Base-by-base conservation (phyloP, 2,797 vertebrate species). In the Pantherophis vulpinus region DNA sequence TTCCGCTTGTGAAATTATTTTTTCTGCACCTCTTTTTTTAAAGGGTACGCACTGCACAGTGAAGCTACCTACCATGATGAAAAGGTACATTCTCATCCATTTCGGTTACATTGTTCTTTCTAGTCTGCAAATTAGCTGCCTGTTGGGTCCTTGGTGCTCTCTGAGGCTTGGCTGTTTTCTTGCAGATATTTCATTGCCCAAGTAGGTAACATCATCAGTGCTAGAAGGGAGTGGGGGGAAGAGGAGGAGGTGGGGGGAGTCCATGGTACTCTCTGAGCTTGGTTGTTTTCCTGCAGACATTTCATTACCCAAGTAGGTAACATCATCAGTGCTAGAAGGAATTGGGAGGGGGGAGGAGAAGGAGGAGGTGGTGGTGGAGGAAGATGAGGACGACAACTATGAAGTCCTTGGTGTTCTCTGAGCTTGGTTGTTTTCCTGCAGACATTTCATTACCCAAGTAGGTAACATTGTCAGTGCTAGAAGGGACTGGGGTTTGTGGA, bases 11-110 rank as follows among this genome's bases (percentile, higher is more conserved):
- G 23, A 27, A 74, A 56, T 37, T 94, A 92, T 58, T 58, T 79
- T 79, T 94, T 63, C 0, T 25, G 74, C 59, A 79, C 8, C 79
- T 86, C 59, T 95, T 94, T 96, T 2, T 37, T 23, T 54, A 1
- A 83, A 25, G 86, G 90, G 51, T 92, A 61, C 2, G 95, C 91
- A 56, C 91, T 90, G 47, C 0, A 0, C 1, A 29, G 92, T 29
- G 87, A 59, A 93, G 58, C 10, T 32, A 59, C 83, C 56, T 86
- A 51, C 47, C 90, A 79, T 66, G 87, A 94, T 91, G 79, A 87
- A 66, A 25, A 59, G 63, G 23, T 42, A 89, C 9, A 79, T 79
- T 79, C 91, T 94, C 70, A 91, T 63, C 59, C 55, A n/a, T 66
- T 94, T 90, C 58, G 0, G 0, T 13, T 83, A 83, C 25, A 2